Evolutionary conservation across 2,888 invertebrate genomes (phyloP), one percentile per base, ranked within the genome.

Genomic region (Nebria brevicollis): DNA sequence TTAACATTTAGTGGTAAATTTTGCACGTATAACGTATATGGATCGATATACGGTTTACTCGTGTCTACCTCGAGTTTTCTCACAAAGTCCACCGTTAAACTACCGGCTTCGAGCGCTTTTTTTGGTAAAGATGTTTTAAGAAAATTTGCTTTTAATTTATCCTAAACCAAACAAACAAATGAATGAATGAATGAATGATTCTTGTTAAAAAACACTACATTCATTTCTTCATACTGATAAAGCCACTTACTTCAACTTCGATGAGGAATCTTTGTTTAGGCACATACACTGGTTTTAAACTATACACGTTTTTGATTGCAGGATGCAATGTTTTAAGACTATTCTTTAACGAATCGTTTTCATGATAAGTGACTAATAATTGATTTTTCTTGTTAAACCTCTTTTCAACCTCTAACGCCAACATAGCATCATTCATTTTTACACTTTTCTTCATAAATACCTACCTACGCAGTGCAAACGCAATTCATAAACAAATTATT

Each of bases 351-450:
- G 75, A 34, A 41, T 75, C 75, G 15, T 64, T 15, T 75, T 80
- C 75, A 70, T 75, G 54, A 25, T 75, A 75, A 64, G 80, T 80
- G 11, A 80, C 64, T 20, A 80, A 41, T 75, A 80, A 72, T 26
- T 64, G 41, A 75, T 72, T 80, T 34, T 34, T 75, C 34, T 72
- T 80, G 68, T 72, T 80, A 41, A 80, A 80, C n/a, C 42, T 72
- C 70, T 80, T 80, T 72, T 80, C 80, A n/a, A 64, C 80, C 25
- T 80, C 64, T 26, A 80, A 43, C 64, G 80, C 80, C 74, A 26
- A 72, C 64, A 75, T 54, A 10, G 26, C 25, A 75, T 70, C 72
- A 7, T 75, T 70, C 70, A 26, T 70, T 20, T 70, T 54, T 54
- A 54, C 4, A 13, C 13, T 54, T 54, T 54, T 34, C 34, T 5